Conservation (phyloP, 1,140 invertebrate genomes). For the Papilio polytes region DNA sequence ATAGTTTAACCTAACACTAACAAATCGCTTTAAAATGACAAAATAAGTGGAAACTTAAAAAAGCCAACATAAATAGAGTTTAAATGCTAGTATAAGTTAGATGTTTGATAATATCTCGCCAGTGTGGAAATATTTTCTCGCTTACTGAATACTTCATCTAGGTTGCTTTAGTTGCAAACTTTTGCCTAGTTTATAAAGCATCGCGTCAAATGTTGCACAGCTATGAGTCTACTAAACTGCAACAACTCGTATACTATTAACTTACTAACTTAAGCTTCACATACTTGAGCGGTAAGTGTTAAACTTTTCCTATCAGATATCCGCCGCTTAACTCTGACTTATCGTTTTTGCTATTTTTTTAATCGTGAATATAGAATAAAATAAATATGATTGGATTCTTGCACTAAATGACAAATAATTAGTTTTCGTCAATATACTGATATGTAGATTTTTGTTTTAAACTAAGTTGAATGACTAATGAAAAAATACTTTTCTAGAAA, state of each 20-base stretch:
- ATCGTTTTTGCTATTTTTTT: too few species aligned
- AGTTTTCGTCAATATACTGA: too few species aligned
- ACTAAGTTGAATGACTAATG: too few species aligned
- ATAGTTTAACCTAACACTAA: too few species aligned
- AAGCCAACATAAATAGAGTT: too few species aligned
- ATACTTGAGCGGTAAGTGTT: not conserved
- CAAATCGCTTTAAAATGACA: too few species aligned
- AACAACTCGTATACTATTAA: not conserved
- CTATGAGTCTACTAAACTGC: constrained; percentile 7
- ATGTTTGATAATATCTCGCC: not conserved
- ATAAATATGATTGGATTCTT: too few species aligned
- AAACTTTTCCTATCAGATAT: not conserved
- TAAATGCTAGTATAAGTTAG: not conserved
- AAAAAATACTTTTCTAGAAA: too few species aligned
- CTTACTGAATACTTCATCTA: constrained; percentile 4
- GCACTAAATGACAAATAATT: too few species aligned
- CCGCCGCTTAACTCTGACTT: not conserved
- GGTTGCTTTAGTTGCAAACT: constrained; percentile 13
- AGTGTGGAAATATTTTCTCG: not conserved
- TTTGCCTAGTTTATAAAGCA: constrained; percentile 6
- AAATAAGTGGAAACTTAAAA: too few species aligned
- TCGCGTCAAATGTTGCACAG: constrained; percentile 1
- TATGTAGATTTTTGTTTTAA: too few species aligned
- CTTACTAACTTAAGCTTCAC: not conserved
- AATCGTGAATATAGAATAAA: too few species aligned